A percentile compares a stretch with the other conserved stretches of the same genome.
Evolutionary conservation across 2,888 invertebrate genomes (phyloP).

Genomic region (Lottia scabra): DNA sequence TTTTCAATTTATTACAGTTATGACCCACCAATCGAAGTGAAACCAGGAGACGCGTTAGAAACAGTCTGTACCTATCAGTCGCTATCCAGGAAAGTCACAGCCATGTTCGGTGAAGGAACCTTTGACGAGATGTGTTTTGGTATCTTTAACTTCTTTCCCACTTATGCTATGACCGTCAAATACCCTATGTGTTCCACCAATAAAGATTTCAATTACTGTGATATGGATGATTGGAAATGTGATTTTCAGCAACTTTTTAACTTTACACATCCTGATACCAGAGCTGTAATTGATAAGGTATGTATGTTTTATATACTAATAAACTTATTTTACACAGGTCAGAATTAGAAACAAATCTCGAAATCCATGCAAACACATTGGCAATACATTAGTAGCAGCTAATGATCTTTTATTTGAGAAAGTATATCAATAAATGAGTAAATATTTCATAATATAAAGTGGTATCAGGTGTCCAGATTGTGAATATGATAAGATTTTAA

Average conservation of each 20-base stretch:
- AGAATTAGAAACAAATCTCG: too few relatives aligned
- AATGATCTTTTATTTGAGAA: too few relatives aligned
- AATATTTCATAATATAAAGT: too few relatives aligned
- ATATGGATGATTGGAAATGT: background rate
- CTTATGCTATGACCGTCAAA: background rate
- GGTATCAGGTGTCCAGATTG: too few relatives aligned
- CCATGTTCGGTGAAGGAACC: background rate
- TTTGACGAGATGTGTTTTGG: constrained; percentile 17
- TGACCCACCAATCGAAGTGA: background rate
- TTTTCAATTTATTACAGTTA: background rate
- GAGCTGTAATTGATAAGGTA: constrained; percentile 1
- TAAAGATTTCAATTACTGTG: background rate
- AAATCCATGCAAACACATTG: too few relatives aligned
- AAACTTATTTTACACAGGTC: too few relatives aligned
- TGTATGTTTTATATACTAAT: too few relatives aligned
- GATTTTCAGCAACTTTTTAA: background rate
- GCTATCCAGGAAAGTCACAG: background rate
- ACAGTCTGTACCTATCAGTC: background rate
- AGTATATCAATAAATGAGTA: too few relatives aligned
- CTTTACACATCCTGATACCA: background rate
- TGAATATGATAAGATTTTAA: too few relatives aligned
- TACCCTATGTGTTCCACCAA: background rate
- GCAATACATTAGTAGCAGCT: too few relatives aligned
- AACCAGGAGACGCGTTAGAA: background rate
- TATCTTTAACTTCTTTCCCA: constrained; percentile 11